Evolutionary conservation across 2,888 invertebrate genomes (phyloP).

Genomic region (Cryptus viduatorius): DNA sequence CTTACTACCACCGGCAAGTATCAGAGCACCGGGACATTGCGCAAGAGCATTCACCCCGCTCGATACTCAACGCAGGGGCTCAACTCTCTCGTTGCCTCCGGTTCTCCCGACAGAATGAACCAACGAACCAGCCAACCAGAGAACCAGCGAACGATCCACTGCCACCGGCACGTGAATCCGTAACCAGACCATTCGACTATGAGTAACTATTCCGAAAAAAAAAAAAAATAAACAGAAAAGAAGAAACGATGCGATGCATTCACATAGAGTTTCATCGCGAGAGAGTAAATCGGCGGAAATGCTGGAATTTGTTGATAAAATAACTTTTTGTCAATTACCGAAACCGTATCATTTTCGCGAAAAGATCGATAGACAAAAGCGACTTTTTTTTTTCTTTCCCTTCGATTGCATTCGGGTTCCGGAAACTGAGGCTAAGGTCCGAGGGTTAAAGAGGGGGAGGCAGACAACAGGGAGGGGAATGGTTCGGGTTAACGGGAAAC

Average conservation of each 20-base stretch:
- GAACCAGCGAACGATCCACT: constrained; percentile 69
- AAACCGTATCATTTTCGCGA: not conserved
- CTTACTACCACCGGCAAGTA: constrained; percentile 68
- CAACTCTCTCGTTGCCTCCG: constrained; percentile 8
- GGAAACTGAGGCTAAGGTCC: not conserved
- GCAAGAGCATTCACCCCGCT: constrained; percentile 84
- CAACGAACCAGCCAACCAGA: constrained; percentile 70
- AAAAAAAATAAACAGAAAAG: not conserved
- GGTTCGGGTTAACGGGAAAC: not conserved
- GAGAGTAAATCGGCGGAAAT: not conserved
- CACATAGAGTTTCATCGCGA: not conserved
- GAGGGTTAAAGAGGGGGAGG: no score
- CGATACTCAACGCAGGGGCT: constrained; percentile 78
- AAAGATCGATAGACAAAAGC: no score
- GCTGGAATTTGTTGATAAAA: not conserved
- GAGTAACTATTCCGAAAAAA: not conserved
- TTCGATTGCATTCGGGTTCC: not conserved
- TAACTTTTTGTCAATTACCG: not conserved
- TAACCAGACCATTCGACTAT: constrained; percentile 19
- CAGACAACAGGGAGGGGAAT: no score
- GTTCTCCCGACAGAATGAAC: constrained; percentile 43
- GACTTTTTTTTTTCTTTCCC: no score
- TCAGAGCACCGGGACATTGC: constrained; percentile 78
- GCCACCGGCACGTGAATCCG: constrained; percentile 63
- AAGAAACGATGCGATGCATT: not conserved